phyloP scores from a whole-genome alignment of 2,888 invertebrate genomes.

The Drosophila neonasuta region DNA sequence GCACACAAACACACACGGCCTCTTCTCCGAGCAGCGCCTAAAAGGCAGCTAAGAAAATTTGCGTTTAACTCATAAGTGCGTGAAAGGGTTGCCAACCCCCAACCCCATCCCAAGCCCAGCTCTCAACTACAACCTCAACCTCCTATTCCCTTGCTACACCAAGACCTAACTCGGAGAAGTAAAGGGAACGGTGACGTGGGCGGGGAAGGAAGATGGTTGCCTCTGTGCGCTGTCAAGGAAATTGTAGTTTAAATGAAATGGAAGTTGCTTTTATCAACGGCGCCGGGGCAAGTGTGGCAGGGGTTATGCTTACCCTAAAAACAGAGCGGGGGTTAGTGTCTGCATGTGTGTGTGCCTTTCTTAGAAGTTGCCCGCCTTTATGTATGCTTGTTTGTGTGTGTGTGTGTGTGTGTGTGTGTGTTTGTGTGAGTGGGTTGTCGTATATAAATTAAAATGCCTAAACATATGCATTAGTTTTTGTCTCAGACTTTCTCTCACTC shows the following conservation, averaged over 20 bases:
- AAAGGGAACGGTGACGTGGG: too few species aligned
- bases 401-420: not conserved
- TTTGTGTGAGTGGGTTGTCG: slow-evolving; percentile 57
- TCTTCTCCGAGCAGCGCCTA: slow-evolving; percentile 61
- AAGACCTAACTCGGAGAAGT: slow-evolving; percentile 3
- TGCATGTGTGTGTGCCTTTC: slow-evolving; percentile 64
- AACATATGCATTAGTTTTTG: slow-evolving; percentile 80
- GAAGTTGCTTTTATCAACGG: slow-evolving; percentile 79
- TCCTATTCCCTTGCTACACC: slow-evolving; percentile 1
- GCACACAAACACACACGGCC: slow-evolving; percentile 1
- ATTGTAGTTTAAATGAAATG: slow-evolving; percentile 80
- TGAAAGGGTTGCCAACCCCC: slow-evolving; percentile 71
- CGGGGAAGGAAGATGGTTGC: slow-evolving; percentile 51
- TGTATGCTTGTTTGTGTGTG: slow-evolving; percentile 5
- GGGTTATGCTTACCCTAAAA: slow-evolving; percentile 5
- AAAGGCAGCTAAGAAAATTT: slow-evolving; percentile 80
- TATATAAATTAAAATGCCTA: slow-evolving; percentile 79
- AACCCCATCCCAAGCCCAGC: not conserved
- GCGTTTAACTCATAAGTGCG: slow-evolving; percentile 79
- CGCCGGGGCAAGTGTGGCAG: slow-evolving; percentile 43
- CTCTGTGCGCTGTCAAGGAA: slow-evolving; percentile 76
- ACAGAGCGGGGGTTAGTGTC: slow-evolving; percentile 48
- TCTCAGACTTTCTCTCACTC: slow-evolving; percentile 48
- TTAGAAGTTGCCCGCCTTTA: slow-evolving; percentile 63
- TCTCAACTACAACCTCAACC: slow-evolving; percentile 5